Evolutionary conservation across 2,888 invertebrate species (phyloP), one percentile per base, ranked within the genome.

Genomic region (Chrysina gloriosa): DNA sequence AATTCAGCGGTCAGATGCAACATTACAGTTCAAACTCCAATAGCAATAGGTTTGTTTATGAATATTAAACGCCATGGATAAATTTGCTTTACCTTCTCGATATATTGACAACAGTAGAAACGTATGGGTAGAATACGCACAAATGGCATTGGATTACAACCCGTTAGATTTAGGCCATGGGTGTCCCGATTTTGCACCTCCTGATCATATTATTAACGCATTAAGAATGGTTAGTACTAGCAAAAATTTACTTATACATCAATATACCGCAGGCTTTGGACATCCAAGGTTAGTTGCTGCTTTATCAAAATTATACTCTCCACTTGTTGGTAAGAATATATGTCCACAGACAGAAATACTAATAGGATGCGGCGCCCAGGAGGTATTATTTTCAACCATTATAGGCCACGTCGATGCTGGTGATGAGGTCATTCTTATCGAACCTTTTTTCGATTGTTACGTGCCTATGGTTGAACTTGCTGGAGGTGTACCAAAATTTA

Each of bases 381-480:
- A 97, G 80, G 94, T 97, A 0, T 85, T 99, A 0, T 98, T 92
- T 84, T 90, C 92, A 48, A 84, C 93, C 6, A 91, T 97, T 70
- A 58, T 82, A 84, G 94, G 96, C 4, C 93, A 96, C 77, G 90
- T 97, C 6, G 93, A 94, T 75, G 87, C 87, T 1, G 96, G 92
- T 0, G 93, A 94, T 80, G 94, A 97, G 85, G 96, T 96, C 65
- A 96, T 98, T 69, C 94, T 99, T 25, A 96, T 99, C 71, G 98
- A 99, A 81, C 98, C 98, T 0, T 98, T 92, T 84, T 99, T 96
- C 80, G 98, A 98, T 83, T 98, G 97, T 79, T 99, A 99, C 78
- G 94, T 93, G 73, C 96, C 96, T 1, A 96, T 98, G 94, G 92
- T 97, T 7, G 88, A 86, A 73, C 89, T 90, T 76, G 95, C 96